Evolutionary conservation across 2,888 invertebrate species (phyloP), one percentile per base, ranked within the genome.

Genomic region (Cistogaster globosa): DNA sequence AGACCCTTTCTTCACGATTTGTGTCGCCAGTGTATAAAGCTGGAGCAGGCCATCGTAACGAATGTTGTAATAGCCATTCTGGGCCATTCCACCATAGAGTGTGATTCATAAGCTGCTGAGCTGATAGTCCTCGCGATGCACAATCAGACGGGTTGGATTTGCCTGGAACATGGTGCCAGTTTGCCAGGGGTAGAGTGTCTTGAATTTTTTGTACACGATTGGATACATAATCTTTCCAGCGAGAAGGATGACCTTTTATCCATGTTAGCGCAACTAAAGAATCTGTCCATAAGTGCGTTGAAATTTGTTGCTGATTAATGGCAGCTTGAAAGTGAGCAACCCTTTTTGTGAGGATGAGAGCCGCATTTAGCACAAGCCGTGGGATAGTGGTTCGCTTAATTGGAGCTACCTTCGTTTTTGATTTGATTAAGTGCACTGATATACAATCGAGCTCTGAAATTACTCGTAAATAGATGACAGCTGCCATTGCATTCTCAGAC

Each of bases 1-100:
- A 63, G 9, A 9, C 12, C 63, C 26, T 75, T 14, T 55, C 42
- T 8, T 63, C 53, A 6, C 53, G 1, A 26, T 42, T 75, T 18
- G 3, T 22, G 18, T 36, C 22, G n/a, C 48, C 16, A 26, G 26
- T 26, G 26, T 14, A 60, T 11, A 16, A 36, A 20, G 14, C 62
- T 62, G 0, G 72, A 71, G 77, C 72, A 26, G 26, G 26, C 26
- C 78, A 85, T 9, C 53, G 55, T 60, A 68, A 75, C 12, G 53
- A 62, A n/a, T 69, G 26, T 2, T 81, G 20, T n/a, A 62, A 53
- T 8, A 84, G 36, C 80, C 63, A 86, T 42, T 32, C 0, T 8
- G 83, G 83, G 3, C 79, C 83, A 8, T 58, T 42, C 77, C 80
- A 81, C 80, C 67, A 77, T 18, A 72, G 42, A 0, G 80, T 16